These are phyloP conservation scores for Rhimphoctona megacephalus DNA, from an alignment of 2,888 invertebrate species.

Conservation along the genomic window DNA sequence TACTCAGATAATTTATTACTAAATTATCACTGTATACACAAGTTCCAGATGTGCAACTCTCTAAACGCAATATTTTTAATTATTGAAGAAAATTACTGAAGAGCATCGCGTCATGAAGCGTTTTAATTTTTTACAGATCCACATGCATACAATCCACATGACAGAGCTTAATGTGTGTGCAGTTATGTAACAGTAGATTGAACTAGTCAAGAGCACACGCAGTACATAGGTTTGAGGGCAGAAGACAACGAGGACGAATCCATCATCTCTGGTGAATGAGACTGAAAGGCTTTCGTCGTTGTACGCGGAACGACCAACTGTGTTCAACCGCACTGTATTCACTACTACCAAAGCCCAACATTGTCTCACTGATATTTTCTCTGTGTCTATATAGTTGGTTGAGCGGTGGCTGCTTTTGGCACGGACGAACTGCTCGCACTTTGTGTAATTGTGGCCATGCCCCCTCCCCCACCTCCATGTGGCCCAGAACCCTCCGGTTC, in stretches of 20 bases:
- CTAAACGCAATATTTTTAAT: conserved; percentile 1
- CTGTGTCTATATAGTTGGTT: conserved; percentile 44
- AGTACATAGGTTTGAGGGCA: conserved; percentile 56
- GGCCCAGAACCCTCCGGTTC: conserved; percentile 75
- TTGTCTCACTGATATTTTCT: conserved; percentile 22
- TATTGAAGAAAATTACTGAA: not conserved
- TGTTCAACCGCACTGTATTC: conserved; percentile 44
- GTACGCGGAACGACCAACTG: conserved; percentile 56
- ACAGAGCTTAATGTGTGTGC: conserved; percentile 23
- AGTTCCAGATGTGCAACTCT: not conserved
- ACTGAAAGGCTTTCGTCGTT: conserved; percentile 67
- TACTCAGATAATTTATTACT: not conserved
- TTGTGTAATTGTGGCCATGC: conserved; percentile 80
- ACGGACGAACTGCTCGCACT: conserved; percentile 79
- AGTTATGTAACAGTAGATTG: conserved; percentile 43
- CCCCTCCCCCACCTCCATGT: conserved; percentile 75
- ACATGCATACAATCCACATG: conserved; percentile 22
- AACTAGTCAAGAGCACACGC: conserved; percentile 49
- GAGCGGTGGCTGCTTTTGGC: conserved; percentile 54
- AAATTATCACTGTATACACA: not conserved
- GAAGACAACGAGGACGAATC: conserved; percentile 67
- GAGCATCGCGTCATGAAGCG: not conserved
- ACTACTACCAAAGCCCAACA: conserved; percentile 28
- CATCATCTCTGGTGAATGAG: conserved; percentile 64
- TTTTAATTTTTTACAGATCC: not conserved